These are phyloP conservation scores for Pristiophorus japonicus DNA, from an alignment of 2,113 vertebrate species.

Conservation along the genomic window DNA sequence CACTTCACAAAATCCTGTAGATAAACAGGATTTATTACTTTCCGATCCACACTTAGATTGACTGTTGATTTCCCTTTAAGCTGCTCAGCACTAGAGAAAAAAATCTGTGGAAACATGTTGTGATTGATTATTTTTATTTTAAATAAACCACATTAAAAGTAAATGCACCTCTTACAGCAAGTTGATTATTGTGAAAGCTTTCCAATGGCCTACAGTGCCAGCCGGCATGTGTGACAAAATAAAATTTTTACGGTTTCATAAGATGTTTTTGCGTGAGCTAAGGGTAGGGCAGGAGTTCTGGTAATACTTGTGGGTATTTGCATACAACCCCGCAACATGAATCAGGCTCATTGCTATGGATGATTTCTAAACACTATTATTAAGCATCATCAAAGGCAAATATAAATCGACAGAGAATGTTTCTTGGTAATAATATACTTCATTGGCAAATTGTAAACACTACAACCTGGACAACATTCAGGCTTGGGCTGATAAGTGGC, in stretches of 20 bases:
- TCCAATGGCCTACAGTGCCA: background rate
- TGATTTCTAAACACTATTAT: conserved; percentile 24
- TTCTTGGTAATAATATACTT: background rate
- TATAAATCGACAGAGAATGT: background rate
- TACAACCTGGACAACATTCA: too few species aligned
- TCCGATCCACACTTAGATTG: background rate
- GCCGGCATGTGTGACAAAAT: conserved; percentile 20
- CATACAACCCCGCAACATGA: conserved; percentile 5
- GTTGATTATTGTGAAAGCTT: conserved; percentile 11
- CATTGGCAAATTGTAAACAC: background rate
- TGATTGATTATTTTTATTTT: background rate
- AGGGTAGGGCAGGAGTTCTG: conserved; percentile 6
- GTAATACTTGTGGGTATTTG: conserved; percentile 4
- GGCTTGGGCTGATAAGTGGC: too few species aligned
- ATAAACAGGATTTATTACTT: background rate
- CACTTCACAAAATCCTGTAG: background rate
- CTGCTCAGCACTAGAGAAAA: background rate
- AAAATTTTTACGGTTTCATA: background rate
- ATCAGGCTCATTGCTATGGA: conserved; percentile 16
- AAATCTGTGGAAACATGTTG: background rate
- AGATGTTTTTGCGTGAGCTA: conserved; percentile 9
- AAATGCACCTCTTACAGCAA: background rate
- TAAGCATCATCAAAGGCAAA: conserved; percentile 6
- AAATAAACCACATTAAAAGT: background rate
- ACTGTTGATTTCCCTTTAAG: background rate